These are phyloP conservation scores for Nesometra sesokonis DNA, from an alignment of 35 echinoderm and acorn worm species.

Conservation along the genomic window DNA sequence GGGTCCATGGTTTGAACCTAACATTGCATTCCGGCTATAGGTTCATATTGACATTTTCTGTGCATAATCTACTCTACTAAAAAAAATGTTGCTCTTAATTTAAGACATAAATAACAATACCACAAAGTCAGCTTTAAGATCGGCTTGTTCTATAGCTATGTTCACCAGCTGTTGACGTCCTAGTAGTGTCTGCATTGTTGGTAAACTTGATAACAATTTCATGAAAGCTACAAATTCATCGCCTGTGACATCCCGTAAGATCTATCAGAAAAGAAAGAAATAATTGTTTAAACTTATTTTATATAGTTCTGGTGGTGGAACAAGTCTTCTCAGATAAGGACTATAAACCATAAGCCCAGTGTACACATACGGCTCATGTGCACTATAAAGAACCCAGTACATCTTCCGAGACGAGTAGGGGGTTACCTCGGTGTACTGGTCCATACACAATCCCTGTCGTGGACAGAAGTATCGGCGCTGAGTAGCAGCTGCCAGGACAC, in stretches of 20 bases:
- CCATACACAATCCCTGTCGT: too few species aligned
- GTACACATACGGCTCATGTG: too few species aligned
- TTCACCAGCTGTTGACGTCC: constrained; percentile 68
- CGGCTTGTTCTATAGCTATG: constrained; percentile 61
- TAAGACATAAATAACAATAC: constrained; percentile 14
- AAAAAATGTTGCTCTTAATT: not conserved
- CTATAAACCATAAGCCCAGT: too few species aligned
- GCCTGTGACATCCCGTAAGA: not conserved
- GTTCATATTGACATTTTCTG: not conserved
- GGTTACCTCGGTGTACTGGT: too few species aligned
- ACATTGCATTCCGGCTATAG: not conserved
- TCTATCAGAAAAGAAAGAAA: too few species aligned
- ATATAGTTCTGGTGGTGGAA: too few species aligned
- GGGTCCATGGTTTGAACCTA: not conserved
- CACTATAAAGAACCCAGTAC: too few species aligned
- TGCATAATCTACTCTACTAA: not conserved
- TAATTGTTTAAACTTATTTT: too few species aligned
- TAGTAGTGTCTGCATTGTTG: constrained; percentile 66
- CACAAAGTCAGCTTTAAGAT: constrained; percentile 59
- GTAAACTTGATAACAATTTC: constrained; percentile 60
- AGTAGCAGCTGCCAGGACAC: too few species aligned
- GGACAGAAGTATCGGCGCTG: too few species aligned
- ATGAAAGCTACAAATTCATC: constrained; percentile 47
- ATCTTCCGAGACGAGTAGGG: too few species aligned
- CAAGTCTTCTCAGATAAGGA: too few species aligned